phyloP scores from a whole-genome alignment of 2,113 vertebrate species.

The Centropus unirufus region DNA sequence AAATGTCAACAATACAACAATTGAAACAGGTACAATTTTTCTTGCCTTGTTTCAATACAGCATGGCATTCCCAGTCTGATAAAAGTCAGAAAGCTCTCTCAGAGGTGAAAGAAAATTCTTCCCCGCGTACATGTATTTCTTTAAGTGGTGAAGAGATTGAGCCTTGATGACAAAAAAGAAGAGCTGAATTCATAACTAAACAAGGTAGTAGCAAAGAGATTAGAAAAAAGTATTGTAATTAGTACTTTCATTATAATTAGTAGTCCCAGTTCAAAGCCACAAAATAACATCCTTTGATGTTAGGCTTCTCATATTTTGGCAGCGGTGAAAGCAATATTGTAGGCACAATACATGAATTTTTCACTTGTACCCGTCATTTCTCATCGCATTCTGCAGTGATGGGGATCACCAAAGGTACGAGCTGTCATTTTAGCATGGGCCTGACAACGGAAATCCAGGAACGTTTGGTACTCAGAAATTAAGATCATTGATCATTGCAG shows the following conservation, averaged over 20 bases:
- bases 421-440: neutral
- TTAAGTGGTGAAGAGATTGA: neutral
- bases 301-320: neutral
- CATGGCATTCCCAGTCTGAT: neutral
- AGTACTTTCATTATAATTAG: neutral
- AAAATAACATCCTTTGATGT: neutral
- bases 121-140: neutral
- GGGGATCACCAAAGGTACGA: neutral
- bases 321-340: neutral
- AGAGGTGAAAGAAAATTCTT: neutral
- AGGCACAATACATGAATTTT: neutral
- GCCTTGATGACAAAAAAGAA: neutral
- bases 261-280: neutral
- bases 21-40: neutral
- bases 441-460: neutral
- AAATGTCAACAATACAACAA: constrained; percentile 9
- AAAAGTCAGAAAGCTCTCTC: neutral
- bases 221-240: neutral
- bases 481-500: accelerated
- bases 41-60: neutral
- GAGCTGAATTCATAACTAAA: neutral
- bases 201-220: neutral
- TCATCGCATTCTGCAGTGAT: neutral
- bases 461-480: accelerated
- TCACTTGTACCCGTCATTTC: neutral